Conservation (phyloP, 1,140 invertebrate genomes). For the Samia ricini region DNA sequence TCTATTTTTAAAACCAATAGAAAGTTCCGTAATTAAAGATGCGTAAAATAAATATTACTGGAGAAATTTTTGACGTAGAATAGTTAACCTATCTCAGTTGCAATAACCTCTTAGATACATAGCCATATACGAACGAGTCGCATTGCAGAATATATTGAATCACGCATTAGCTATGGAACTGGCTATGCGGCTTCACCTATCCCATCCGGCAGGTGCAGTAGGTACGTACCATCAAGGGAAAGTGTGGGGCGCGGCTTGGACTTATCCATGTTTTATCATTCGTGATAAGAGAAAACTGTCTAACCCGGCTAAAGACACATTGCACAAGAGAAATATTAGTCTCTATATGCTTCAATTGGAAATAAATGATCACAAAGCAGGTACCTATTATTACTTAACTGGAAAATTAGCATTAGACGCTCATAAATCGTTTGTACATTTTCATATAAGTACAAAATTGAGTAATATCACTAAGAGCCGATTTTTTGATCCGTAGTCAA, state of each 20-base stretch:
- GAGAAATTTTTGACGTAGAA: constrained; percentile 32
- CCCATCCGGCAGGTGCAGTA: constrained; percentile 50
- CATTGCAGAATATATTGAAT: constrained; percentile 36
- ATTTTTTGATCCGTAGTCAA: no score
- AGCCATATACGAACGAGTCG: constrained; percentile 38
- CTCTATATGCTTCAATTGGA: neutral
- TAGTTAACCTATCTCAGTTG: constrained; percentile 35
- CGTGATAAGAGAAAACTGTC: constrained; percentile 70
- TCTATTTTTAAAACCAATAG: constrained; percentile 3
- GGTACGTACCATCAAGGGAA: constrained; percentile 43
- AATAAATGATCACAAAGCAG: neutral
- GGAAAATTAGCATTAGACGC: no score
- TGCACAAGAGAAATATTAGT: constrained; percentile 21
- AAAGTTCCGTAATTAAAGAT: neutral
- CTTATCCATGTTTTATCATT: constrained; percentile 70
- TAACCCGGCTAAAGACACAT: constrained; percentile 53
- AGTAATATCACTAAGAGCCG: no score
- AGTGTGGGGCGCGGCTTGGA: constrained; percentile 61
- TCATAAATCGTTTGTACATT: no score
- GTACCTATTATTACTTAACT: no score
- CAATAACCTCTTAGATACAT: constrained; percentile 39
- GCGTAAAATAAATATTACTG: neutral
- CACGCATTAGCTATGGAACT: constrained; percentile 32
- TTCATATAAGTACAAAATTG: no score
- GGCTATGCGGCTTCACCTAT: constrained; percentile 45